Conservation (phyloP, 2,888 invertebrate genomes). For the Troides oblongomaculatus region DNA sequence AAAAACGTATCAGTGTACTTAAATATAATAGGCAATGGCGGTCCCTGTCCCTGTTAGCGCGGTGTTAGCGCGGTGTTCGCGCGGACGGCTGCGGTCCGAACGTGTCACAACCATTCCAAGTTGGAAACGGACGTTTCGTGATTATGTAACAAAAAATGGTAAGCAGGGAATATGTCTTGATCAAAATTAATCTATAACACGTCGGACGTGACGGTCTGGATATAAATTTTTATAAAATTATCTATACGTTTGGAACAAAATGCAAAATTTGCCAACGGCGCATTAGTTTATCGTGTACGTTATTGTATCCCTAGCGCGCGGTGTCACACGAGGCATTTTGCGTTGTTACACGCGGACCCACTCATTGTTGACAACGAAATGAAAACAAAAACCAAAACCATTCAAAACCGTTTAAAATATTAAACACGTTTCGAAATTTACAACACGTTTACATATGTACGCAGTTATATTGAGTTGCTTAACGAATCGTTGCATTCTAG, state of each 20-base stretch:
- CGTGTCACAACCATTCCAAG: conserved; percentile 66
- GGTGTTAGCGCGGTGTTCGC: conserved; percentile 49
- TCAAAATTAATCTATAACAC: background rate
- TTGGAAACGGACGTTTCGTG: conserved; percentile 34
- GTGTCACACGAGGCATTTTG: conserved; percentile 69
- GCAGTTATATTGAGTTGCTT: conserved; percentile 29
- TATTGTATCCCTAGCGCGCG: conserved; percentile 63
- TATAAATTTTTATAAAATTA: no score
- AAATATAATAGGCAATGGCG: conserved; percentile 68
- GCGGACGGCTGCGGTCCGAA: conserved; percentile 43
- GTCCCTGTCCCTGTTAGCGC: conserved; percentile 45
- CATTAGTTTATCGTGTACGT: conserved; percentile 57
- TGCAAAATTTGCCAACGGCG: conserved; percentile 54
- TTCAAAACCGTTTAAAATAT: no score
- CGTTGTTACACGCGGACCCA: conserved; percentile 48
- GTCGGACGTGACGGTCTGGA: background rate
- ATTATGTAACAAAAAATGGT: conserved; percentile 23
- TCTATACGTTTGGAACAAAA: no score
- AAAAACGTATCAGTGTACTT: conserved; percentile 65
- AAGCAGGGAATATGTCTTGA: conserved; percentile 6
- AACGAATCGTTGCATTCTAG: conserved; percentile 73
- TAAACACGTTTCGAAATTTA: no score
- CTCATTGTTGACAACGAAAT: no score
- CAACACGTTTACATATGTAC: no score
- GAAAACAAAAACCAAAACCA: no score